phyloP scores from a whole-genome alignment of 2,888 invertebrate species.

The Trachelus iudaicus region DNA sequence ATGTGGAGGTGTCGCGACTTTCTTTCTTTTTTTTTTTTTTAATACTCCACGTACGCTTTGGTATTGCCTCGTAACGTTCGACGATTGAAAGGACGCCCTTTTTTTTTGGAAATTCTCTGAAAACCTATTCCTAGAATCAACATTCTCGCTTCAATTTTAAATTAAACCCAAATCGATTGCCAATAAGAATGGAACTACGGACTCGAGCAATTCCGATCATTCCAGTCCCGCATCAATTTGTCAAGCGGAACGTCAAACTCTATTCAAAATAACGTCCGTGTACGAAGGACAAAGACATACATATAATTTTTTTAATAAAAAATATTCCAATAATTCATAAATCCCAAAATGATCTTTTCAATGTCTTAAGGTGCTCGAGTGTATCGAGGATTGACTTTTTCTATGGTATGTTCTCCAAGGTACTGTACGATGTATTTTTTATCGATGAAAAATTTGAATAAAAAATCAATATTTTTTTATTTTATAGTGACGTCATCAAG shows the following conservation, averaged over 20 bases:
- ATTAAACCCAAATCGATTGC: background rate
- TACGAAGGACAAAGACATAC: background rate
- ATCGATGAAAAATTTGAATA: too few species aligned
- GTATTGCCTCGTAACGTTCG: background rate
- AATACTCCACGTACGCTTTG: background rate
- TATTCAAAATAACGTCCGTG: background rate
- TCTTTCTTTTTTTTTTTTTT: background rate
- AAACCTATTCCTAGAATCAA: background rate
- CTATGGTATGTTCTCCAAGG: too few species aligned
- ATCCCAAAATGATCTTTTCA: too few species aligned
- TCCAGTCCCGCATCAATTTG: background rate
- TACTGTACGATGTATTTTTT: too few species aligned
- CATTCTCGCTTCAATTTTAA: background rate
- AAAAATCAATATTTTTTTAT: too few species aligned
- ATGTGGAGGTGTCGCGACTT: background rate
- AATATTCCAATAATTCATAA: background rate
- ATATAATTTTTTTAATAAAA: background rate
- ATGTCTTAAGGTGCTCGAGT: too few species aligned
- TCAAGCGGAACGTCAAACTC: background rate
- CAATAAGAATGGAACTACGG: background rate
- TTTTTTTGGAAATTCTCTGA: background rate
- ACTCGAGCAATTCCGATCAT: background rate
- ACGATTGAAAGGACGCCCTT: background rate
- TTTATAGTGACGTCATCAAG: too few species aligned
- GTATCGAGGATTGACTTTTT: too few species aligned